A percentile compares a stretch with the other conserved stretches of the same genome.
Conservation (phyloP, 2,888 invertebrate species). For the Epinotia ramella region DNA sequence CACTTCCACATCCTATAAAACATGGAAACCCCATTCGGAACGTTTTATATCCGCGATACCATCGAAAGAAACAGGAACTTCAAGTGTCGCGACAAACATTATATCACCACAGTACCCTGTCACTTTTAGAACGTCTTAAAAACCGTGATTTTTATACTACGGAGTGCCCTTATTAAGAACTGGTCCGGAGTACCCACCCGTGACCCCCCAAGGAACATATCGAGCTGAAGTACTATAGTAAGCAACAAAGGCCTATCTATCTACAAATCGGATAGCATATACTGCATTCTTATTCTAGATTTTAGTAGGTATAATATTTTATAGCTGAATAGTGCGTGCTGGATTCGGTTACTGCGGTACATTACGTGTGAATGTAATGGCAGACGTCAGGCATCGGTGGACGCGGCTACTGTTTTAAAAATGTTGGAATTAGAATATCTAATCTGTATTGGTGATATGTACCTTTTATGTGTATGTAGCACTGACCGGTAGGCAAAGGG, state of each 20-base stretch:
- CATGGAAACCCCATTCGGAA: constrained; percentile 34
- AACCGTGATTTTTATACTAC: not conserved
- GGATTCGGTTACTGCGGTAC: constrained; percentile 17
- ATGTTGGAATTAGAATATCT: not conserved
- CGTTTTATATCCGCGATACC: constrained; percentile 37
- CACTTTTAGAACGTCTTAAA: not conserved
- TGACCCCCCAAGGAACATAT: constrained; percentile 38
- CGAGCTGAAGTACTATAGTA: not conserved
- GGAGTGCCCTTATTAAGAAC: not conserved
- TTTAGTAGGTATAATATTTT: constrained; percentile 12
- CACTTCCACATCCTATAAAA: constrained; percentile 40
- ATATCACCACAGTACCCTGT: constrained; percentile 21
- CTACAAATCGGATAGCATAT: not conserved
- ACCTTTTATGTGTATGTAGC: not conserved
- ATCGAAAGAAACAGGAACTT: constrained; percentile 40
- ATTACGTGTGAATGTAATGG: constrained; percentile 18
- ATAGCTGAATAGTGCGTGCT: constrained; percentile 24
- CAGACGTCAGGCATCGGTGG: constrained; percentile 26
- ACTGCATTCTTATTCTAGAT: not conserved
- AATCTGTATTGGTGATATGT: not conserved
- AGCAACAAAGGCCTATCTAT: not conserved
- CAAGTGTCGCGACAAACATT: constrained; percentile 40
- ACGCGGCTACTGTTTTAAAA: constrained; percentile 23
- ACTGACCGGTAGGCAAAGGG: too few species aligned
- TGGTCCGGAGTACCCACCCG: constrained; percentile 20